Evolutionary conservation across 2,797 vertebrate species (phyloP), one percentile per base, ranked within the genome.

Genomic region (Cynodonichthys magdalenae): DNA sequence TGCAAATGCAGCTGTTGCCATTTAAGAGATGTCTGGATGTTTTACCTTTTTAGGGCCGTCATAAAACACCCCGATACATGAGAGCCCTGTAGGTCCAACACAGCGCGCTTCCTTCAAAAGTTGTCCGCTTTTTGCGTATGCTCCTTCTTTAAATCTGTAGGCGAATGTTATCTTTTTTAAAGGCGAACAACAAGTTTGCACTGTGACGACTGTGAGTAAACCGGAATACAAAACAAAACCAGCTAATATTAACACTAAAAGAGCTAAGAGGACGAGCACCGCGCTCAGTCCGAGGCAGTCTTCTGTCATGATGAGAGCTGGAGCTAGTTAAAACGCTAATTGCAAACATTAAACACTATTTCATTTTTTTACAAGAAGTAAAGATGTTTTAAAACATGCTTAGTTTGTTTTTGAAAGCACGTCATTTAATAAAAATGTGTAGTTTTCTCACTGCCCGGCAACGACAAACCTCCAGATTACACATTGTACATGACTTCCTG

Each of bases 131-230:
- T 94, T 87, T 4, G 84, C 82, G 36, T 96, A 96, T 0, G 95
- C 88, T 53, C 95, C 96, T 68, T 92, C 71, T 47, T 90, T 90
- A 84, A 95, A 96, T 76, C 96, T 98, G 87, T 98, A 98, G 66
- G 94, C 96, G 77, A 97, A 56, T 0, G 94, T 98, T 47, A 97
- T 87, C 66, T 87, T 97, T 80, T 90, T 91, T 0, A 97, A 77
- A 6, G 95, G 95, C 0, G 96, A 93, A 15, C 91, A 93, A 39
- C 96, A 96, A 0, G 95, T 95, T 15, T 92, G 88, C 71, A 98
- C 91, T 9, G 82, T 82, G 41, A 99, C 92, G 62, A 93, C 84
- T 0, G 94, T 83, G 48, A 95, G 85, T 34, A 97, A 88, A 53
- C 95, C 96, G 3, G 95, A 95, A 87, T 96, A 96, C 65, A 95